phyloP scores from a whole-genome alignment of 1,140 invertebrate species.

The Chrysopa pallens region DNA sequence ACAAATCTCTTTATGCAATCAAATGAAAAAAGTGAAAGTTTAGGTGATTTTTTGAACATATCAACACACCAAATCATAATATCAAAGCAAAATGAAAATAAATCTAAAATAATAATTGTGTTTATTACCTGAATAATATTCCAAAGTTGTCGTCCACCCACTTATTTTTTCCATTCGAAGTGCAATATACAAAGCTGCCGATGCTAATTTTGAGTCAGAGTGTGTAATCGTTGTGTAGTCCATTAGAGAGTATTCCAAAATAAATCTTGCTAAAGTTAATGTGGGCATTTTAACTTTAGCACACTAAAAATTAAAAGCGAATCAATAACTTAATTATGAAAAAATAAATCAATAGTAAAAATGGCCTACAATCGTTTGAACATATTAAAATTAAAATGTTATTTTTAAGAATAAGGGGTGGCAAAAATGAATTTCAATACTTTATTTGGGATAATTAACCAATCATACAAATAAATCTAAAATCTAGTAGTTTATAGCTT shows the following conservation, averaged over 20 bases:
- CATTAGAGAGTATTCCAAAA: slow-evolving; percentile 85
- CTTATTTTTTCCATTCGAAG: slow-evolving; percentile 63
- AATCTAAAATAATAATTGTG: slow-evolving; percentile 1
- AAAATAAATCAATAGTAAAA: no score
- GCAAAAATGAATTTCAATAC: no score
- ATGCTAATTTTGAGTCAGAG: slow-evolving; percentile 77
- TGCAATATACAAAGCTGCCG: slow-evolving; percentile 69
- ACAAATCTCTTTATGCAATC: no score
- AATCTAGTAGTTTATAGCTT: no score
- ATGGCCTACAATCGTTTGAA: no score
- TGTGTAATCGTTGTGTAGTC: slow-evolving; percentile 66
- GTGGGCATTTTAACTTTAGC: slow-evolving; percentile 77
- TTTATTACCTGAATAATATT: slow-evolving; percentile 61
- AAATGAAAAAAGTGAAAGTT: background rate
- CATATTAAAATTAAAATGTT: no score
- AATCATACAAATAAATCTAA: no score
- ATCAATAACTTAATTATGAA: no score
- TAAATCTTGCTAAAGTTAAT: slow-evolving; percentile 81
- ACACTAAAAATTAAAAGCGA: slow-evolving; percentile 59
- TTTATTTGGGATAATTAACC: no score
- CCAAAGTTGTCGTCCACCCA: slow-evolving; percentile 58
- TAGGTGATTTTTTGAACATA: slow-evolving; percentile 1
- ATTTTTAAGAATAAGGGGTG: no score
- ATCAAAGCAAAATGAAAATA: background rate
- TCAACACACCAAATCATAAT: background rate